Evolutionary conservation across 2,797 vertebrate genomes (phyloP).

Genomic region (Smutsia temminckii): DNA sequence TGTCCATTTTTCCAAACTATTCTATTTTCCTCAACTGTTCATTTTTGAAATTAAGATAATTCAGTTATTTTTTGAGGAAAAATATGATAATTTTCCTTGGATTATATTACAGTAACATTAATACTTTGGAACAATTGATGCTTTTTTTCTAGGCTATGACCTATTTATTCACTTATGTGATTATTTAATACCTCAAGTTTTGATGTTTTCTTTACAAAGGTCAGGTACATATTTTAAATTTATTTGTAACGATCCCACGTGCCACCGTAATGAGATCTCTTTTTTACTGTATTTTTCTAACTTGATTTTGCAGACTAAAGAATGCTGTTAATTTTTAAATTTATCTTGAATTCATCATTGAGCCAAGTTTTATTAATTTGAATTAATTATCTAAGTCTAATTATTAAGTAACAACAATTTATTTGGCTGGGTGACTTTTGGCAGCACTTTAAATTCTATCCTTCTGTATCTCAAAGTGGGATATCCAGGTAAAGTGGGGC

Average conservation of each 20-base stretch:
- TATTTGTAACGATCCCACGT: not conserved
- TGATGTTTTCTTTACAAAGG: not conserved
- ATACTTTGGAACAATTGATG: slow-evolving; percentile 4
- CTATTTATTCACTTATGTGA: not conserved
- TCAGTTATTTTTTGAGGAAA: not conserved
- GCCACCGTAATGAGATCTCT: not conserved
- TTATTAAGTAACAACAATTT: not conserved
- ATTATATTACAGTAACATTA: not conserved
- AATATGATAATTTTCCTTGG: not conserved
- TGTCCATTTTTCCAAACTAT: not conserved
- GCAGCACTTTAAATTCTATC: not conserved
- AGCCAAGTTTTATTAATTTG: not conserved
- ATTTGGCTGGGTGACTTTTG: not conserved
- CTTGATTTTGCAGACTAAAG: not conserved
- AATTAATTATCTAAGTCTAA: not conserved
- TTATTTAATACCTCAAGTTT: not conserved
- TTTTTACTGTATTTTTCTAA: slow-evolving; percentile 1
- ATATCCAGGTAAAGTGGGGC: not conserved
- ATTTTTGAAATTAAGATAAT: slow-evolving; percentile 24
- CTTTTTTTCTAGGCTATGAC: not conserved
- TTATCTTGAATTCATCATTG: not conserved
- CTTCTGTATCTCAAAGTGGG: not conserved
- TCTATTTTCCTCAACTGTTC: not conserved
- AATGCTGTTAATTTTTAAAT: not conserved
- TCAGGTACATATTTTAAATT: not conserved